Evolutionary conservation across 2,113 vertebrate species (phyloP).

Genomic region (Microtus pennsylvanicus): DNA sequence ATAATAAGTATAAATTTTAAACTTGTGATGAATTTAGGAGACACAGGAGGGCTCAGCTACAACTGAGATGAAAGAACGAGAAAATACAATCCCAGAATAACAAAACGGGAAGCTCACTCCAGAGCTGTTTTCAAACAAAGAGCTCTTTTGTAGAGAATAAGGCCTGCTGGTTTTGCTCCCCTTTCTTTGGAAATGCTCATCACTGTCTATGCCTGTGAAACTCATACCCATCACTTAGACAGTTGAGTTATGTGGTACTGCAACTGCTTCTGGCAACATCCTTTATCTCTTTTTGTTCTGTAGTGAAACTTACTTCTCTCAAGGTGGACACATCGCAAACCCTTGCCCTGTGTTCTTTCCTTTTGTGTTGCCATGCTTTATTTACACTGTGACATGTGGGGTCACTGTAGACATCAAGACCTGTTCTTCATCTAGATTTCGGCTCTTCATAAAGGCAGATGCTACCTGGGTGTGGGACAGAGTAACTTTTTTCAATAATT

Average conservation of each 20-base stretch:
- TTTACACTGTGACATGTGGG: not conserved
- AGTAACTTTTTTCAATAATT: not conserved
- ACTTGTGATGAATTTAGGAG: not conserved
- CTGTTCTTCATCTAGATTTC: not conserved
- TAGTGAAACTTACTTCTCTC: not conserved
- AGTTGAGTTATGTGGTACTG: too few relatives aligned
- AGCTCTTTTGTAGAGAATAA: not conserved
- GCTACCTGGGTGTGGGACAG: not conserved
- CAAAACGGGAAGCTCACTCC: slow-evolving; percentile 25
- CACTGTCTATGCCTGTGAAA: not conserved
- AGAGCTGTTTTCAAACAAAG: not conserved
- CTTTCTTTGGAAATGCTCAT: not conserved
- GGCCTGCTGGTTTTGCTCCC: not conserved
- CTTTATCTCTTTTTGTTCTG: not conserved
- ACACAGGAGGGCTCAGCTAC: not conserved
- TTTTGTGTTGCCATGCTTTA: not conserved
- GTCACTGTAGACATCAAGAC: not conserved
- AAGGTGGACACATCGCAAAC: not conserved
- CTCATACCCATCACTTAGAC: not conserved
- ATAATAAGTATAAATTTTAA: not conserved
- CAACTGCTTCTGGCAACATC: not conserved
- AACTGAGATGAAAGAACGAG: not conserved
- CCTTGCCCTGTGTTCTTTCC: not conserved
- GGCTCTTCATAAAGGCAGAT: not conserved
- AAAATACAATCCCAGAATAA: slow-evolving; percentile 33